phyloP scores from a whole-genome alignment of 2,113 vertebrate species.

The Rhipidura dahli region DNA sequence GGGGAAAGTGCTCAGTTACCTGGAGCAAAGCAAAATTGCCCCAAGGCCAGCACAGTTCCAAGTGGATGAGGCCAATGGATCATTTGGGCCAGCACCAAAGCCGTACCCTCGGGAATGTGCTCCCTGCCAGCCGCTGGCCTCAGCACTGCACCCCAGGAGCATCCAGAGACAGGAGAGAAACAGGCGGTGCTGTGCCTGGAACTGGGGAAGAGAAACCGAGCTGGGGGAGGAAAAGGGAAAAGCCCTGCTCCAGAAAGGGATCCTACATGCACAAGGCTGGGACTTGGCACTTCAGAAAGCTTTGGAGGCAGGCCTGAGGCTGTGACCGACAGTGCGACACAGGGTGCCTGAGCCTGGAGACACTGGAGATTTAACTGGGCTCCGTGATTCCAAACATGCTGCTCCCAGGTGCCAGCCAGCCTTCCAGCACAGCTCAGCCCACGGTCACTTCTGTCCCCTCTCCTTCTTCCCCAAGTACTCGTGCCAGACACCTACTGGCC shows the following conservation, averaged over 20 bases:
- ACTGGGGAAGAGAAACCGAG: background rate
- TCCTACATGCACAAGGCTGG: background rate
- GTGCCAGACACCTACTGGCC: background rate
- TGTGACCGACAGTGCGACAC: background rate
- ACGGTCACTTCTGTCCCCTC: background rate
- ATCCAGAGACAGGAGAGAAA: background rate
- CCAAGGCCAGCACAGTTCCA: background rate
- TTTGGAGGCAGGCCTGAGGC: background rate
- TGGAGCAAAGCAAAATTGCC: background rate
- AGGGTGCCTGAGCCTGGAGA: background rate
- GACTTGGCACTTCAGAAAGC: background rate
- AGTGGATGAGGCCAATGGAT: background rate
- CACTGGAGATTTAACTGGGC: background rate
- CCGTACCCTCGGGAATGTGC: background rate
- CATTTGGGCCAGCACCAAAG: background rate
- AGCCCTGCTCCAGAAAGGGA: background rate
- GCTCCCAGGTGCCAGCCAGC: background rate
- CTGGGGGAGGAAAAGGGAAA: background rate
- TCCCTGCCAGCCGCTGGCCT: rapidly evolving
- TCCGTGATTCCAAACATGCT: background rate
- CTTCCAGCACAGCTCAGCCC: background rate
- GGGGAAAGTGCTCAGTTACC: background rate
- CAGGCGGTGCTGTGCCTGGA: rapidly evolving
- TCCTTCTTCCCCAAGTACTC: background rate
- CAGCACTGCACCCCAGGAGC: background rate